These are phyloP conservation scores for Smutsia temminckii DNA, from an alignment of 2,797 vertebrate species.

Conservation along the genomic window DNA sequence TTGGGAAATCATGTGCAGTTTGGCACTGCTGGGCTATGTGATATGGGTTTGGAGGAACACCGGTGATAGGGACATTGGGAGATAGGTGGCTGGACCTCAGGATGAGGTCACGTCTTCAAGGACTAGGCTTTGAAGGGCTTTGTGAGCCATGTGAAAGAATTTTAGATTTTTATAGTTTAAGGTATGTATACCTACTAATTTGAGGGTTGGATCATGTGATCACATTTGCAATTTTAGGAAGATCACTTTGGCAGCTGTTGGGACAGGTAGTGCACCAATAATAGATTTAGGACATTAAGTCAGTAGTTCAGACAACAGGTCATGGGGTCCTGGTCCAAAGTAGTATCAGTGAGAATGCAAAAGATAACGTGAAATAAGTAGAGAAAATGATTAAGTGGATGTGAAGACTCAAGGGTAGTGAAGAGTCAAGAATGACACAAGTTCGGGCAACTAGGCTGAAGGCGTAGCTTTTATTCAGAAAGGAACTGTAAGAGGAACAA, in stretches of 20 bases:
- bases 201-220: background rate
- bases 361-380: background rate
- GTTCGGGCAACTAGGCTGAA: background rate
- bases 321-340: background rate
- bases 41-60: background rate
- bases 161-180: background rate
- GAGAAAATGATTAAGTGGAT: background rate
- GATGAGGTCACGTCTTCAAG: background rate
- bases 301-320: background rate
- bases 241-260: background rate
- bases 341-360: background rate
- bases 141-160: background rate
- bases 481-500: background rate
- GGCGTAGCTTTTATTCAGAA: background rate
- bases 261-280: background rate
- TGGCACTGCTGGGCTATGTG: background rate
- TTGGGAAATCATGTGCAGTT: background rate
- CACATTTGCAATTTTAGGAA: background rate
- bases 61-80: rapidly evolving
- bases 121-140: background rate
- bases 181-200: background rate
- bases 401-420: background rate
- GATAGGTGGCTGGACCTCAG: background rate
- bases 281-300: background rate
- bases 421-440: background rate